Conservation (phyloP, 2,113 vertebrate species). For the Tychaedon coryphoeus region DNA sequence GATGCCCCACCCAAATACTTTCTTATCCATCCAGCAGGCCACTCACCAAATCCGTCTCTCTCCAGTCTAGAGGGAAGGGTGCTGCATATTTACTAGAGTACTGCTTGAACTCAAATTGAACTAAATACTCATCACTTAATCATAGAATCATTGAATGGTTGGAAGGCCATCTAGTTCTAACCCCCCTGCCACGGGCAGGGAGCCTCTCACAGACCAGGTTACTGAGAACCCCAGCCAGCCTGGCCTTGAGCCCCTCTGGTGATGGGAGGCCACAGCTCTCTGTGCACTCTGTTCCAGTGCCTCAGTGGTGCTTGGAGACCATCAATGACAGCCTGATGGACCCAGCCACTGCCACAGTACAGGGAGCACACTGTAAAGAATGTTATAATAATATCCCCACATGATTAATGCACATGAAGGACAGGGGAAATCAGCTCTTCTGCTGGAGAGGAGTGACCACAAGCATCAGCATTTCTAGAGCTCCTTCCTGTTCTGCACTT, state of each 20-base stretch:
- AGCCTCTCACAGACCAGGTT: neutral
- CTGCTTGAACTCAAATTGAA: neutral
- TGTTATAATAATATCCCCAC: neutral
- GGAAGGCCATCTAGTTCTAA: neutral
- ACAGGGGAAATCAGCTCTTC: neutral
- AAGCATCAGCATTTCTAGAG: neutral
- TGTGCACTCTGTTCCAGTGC: neutral
- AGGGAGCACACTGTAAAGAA: neutral
- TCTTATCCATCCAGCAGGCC: neutral
- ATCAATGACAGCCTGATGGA: neutral
- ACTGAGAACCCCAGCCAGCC: neutral
- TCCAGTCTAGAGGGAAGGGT: neutral
- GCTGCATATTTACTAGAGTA: neutral
- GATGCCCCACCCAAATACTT: neutral
- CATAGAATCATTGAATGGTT: neutral
- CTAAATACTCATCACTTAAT: neutral
- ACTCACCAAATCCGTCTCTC: neutral
- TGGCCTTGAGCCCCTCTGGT: neutral
- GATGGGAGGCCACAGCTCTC: neutral
- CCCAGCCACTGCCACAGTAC: neutral
- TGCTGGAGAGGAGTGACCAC: neutral
- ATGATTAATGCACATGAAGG: neutral
- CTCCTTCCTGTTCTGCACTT: neutral
- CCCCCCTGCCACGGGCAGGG: fast-evolving
- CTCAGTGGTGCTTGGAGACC: neutral